A percentile compares a stretch with the other conserved stretches of the same genome.
These are phyloP conservation scores for Sinhomidia bicolor DNA, from an alignment of 2,888 invertebrate species.

Conservation along the genomic window DNA sequence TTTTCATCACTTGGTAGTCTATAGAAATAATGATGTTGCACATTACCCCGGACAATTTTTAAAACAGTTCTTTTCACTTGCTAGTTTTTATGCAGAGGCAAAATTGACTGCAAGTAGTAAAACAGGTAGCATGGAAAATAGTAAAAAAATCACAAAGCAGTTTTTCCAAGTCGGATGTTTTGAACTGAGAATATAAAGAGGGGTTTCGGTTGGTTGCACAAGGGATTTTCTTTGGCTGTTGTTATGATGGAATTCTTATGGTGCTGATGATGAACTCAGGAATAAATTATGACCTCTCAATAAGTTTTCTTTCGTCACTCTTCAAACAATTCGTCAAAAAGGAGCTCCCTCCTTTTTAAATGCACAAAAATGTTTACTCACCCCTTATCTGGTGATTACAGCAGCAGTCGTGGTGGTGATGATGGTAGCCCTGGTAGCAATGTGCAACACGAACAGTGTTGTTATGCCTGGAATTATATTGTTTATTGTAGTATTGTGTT, in stretches of 20 bases:
- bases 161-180: too few species aligned
- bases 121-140: too few species aligned
- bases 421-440: conserved; percentile 6
- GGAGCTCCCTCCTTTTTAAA: conserved; percentile 30
- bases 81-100: too few species aligned
- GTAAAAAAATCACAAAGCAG: too few species aligned
- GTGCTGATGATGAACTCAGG: conserved; percentile 11
- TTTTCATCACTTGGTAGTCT: neutral
- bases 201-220: too few species aligned
- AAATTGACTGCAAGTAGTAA: too few species aligned
- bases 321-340: conserved; percentile 57
- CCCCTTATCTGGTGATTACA: conserved; percentile 51
- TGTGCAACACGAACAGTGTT: neutral
- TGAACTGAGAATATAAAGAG: too few species aligned
- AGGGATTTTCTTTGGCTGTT: neutral
- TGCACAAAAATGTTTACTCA: conserved; percentile 44
- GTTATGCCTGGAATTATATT: neutral
- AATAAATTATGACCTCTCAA: conserved; percentile 66
- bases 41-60: neutral
- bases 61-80: too few species aligned
- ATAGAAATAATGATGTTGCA: neutral
- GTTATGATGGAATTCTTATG: neutral
- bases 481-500: neutral
- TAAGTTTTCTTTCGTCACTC: conserved; percentile 67
- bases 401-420: neutral